Conservation (phyloP, 2,888 invertebrate genomes). For the Athalia circularis region DNA sequence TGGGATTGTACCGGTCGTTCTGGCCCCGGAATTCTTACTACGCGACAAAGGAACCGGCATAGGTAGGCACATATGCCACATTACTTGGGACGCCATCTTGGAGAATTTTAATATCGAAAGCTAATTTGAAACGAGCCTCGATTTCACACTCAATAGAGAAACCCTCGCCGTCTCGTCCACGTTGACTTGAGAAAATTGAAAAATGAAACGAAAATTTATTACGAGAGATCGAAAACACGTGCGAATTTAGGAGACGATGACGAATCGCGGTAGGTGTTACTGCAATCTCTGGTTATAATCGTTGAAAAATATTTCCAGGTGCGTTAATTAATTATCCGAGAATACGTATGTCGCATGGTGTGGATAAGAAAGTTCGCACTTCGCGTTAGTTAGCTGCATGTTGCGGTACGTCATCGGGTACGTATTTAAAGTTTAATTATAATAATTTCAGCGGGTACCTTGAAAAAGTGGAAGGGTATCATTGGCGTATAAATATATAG, state of each 20-base stretch:
- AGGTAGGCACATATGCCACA: background rate
- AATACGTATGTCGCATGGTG: no score
- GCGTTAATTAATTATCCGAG: background rate
- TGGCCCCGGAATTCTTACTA: conserved; percentile 39
- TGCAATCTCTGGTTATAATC: no score
- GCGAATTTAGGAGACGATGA: background rate
- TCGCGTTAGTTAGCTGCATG: background rate
- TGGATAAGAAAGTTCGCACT: background rate
- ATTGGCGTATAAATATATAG: no score
- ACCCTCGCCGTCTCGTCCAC: no score
- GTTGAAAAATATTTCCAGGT: background rate
- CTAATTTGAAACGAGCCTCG: background rate
- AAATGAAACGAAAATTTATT: no score
- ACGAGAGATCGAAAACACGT: no score
- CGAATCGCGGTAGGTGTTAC: no score
- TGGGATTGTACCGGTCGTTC: conserved; percentile 18
- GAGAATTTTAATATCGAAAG: conserved; percentile 33
- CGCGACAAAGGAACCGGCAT: conserved; percentile 44
- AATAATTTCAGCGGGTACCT: background rate
- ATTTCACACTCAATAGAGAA: no score
- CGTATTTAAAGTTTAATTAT: conserved; percentile 26
- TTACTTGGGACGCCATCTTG: conserved; percentile 40
- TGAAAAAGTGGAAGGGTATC: background rate
- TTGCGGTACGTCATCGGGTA: no score
- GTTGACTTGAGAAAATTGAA: no score